Percentiles rank a stretch among this genome's conserved stretches.
Conservation (phyloP, 2,113 vertebrate species). For the Pseudorasbora parva region DNA sequence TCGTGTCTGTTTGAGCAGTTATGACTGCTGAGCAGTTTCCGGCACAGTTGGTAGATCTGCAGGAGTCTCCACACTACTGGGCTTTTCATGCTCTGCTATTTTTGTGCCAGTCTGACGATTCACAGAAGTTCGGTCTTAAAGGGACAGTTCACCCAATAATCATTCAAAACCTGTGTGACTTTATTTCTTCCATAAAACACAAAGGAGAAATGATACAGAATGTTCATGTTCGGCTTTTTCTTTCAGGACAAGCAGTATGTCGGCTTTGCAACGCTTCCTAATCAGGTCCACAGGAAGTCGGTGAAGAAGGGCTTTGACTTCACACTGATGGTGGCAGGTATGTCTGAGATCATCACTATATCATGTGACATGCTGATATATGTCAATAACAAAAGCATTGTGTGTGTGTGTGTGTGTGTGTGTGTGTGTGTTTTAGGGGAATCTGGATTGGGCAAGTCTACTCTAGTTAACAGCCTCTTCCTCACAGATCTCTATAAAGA, state of each 20-base stretch:
- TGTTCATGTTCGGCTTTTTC: background rate
- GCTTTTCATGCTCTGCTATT: slow-evolving; percentile 25
- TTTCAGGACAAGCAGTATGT: slow-evolving; percentile 96
- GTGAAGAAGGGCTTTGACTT: slow-evolving; percentile 99
- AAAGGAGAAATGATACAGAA: background rate
- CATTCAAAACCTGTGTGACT: background rate
- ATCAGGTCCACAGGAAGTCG: slow-evolving; percentile 97
- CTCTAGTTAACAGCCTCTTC: slow-evolving; percentile 96
- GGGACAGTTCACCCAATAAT: background rate
- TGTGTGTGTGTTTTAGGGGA: slow-evolving; percentile 81
- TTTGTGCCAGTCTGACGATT: slow-evolving; percentile 6
- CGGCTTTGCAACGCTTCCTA: slow-evolving; percentile 95
- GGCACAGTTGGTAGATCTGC: slow-evolving; percentile 17
- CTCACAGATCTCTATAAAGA: slow-evolving; percentile 98
- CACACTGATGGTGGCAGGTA: slow-evolving; percentile 98
- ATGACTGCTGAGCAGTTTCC: slow-evolving; percentile 21
- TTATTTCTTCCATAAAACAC: background rate
- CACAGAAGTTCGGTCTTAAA: slow-evolving; percentile 4
- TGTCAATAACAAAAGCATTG: slow-evolving; percentile 10
- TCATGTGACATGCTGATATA: background rate
- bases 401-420: slow-evolving; percentile 42
- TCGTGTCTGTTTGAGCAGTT: slow-evolving; percentile 13
- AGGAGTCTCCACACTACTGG: background rate
- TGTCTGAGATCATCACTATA: slow-evolving; percentile 31
- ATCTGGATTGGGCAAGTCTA: slow-evolving; percentile 97